Percentiles rank a stretch among this genome's conserved stretches.
These are phyloP conservation scores for Antitype chi DNA, from an alignment of 2,888 invertebrate genomes.

Conservation along the genomic window DNA sequence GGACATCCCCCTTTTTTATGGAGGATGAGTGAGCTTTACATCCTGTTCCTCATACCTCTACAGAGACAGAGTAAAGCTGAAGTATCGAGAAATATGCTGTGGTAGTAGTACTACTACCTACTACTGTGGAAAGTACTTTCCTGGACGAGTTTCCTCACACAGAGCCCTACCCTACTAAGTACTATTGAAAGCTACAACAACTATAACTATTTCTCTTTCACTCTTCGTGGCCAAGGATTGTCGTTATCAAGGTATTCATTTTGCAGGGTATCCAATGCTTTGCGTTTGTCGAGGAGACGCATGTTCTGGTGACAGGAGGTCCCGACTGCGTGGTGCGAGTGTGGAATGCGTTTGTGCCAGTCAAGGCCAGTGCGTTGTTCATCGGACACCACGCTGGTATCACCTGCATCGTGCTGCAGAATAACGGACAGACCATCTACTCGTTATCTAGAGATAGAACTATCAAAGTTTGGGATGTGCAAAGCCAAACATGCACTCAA, in stretches of 20 bases:
- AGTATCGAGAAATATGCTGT: neutral
- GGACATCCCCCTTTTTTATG: too few relatives aligned
- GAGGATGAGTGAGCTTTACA: too few relatives aligned
- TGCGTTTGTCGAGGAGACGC: conserved; percentile 90
- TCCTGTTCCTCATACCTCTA: too few relatives aligned
- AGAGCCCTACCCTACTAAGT: neutral
- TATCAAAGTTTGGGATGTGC: conserved; percentile 95
- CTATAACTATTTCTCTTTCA: neutral
- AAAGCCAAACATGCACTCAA: conserved; percentile 92
- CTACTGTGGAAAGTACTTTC: too few relatives aligned
- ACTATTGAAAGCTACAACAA: neutral
- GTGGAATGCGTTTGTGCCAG: conserved; percentile 95
- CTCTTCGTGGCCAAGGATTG: neutral
- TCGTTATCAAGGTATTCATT: neutral
- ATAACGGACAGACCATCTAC: conserved; percentile 92
- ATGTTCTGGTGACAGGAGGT: conserved; percentile 93
- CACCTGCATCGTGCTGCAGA: conserved; percentile 92
- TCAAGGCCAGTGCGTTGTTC: conserved; percentile 91
- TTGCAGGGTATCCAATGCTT: conserved; percentile 92
- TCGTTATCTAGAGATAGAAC: conserved; percentile 93
- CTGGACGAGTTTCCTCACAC: neutral
- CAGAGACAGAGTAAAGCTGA: too few relatives aligned
- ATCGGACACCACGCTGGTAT: conserved; percentile 94
- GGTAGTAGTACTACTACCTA: too few relatives aligned
- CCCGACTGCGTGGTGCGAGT: conserved; percentile 94